Percentiles rank a stretch among this genome's conserved stretches.
These are phyloP conservation scores for Loriculus beryllinus DNA, from an alignment of 2,797 vertebrate species.

Conservation along the genomic window DNA sequence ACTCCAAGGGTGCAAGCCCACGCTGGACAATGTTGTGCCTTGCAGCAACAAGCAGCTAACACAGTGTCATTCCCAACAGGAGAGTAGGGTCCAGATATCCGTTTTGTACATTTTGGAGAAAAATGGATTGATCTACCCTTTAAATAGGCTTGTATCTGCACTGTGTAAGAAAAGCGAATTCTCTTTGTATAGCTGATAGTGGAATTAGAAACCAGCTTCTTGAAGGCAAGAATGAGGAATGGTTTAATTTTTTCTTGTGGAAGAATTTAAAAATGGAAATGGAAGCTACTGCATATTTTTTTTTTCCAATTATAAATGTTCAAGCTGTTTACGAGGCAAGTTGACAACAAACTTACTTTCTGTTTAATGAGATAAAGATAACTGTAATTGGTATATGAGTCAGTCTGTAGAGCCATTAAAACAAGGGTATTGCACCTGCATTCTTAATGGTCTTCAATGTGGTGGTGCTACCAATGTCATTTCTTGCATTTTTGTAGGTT, in stretches of 20 bases:
- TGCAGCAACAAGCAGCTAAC: background rate
- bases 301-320: background rate
- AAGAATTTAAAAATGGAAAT: conserved; percentile 9
- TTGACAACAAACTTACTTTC: background rate
- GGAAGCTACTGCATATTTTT: background rate
- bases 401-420: background rate
- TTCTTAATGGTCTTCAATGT: background rate
- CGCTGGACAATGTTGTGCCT: rapidly evolving
- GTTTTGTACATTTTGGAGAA: background rate
- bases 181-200: background rate
- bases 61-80: rapidly evolving
- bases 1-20: background rate
- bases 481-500: background rate
- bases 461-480: rapidly evolving
- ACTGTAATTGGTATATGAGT: background rate
- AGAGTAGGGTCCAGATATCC: too few species aligned
- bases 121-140: background rate
- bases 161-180: background rate
- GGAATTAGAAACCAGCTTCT: background rate
- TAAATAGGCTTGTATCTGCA: background rate
- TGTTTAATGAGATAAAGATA: conserved; percentile 24
- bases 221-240: background rate
- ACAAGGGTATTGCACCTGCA: background rate
- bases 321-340: background rate
- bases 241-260: background rate